These are phyloP conservation scores for Bovichtus variegatus DNA, from an alignment of 2,797 vertebrate genomes.

Conservation along the genomic window DNA sequence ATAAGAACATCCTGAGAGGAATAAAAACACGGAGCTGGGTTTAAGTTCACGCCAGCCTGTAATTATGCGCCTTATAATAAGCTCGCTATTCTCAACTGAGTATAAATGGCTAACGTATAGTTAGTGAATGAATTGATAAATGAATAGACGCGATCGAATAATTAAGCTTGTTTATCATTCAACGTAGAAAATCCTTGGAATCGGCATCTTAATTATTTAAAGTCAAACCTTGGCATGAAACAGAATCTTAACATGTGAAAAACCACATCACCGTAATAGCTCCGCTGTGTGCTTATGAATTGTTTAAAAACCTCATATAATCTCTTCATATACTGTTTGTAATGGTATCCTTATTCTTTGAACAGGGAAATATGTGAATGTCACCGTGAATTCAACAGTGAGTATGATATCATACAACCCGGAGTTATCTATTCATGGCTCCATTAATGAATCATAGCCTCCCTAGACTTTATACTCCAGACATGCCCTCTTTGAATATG, in stretches of 20 bases:
- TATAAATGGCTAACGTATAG: neutral
- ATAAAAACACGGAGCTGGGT: neutral
- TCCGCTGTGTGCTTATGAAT: constrained; percentile 58
- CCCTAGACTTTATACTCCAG: constrained; percentile 79
- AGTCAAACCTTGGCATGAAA: constrained; percentile 27
- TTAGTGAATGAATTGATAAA: neutral
- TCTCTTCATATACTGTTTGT: constrained; percentile 61
- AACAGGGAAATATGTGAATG: constrained; percentile 66
- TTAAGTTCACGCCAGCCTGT: neutral
- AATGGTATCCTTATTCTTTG: constrained; percentile 61
- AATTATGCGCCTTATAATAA: neutral
- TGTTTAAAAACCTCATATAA: constrained; percentile 62
- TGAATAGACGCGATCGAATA: neutral
- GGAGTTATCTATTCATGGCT: constrained; percentile 80
- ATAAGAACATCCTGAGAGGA: neutral
- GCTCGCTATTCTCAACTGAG: neutral
- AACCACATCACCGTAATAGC: neutral
- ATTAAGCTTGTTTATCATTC: neutral
- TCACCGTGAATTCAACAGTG: constrained; percentile 66
- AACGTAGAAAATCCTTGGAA: constrained; percentile 2
- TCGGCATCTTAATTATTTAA: constrained; percentile 39
- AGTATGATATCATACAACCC: constrained; percentile 77
- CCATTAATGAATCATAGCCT: constrained; percentile 85
- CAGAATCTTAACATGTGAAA: constrained; percentile 20
- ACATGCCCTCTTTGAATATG: constrained; percentile 80